A percentile compares a stretch with the other conserved stretches of the same genome.
Conservation (phyloP, 2,888 invertebrate species). For the Eupsilia transversa region DNA sequence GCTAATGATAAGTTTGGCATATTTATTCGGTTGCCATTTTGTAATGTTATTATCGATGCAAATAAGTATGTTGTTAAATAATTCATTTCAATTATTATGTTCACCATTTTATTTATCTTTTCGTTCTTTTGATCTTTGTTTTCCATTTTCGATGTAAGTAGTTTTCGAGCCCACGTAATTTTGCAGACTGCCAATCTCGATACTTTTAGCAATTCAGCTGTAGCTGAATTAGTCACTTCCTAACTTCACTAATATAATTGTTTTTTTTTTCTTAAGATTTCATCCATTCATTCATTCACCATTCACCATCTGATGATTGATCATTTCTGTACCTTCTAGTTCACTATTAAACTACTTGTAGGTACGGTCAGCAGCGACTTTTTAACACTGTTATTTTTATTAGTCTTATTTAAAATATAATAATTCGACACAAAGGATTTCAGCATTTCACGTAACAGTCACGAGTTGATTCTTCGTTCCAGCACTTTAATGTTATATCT, state of each 20-base stretch:
- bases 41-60: not conserved
- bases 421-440: not conserved
- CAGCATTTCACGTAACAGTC: not conserved
- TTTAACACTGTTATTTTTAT: not conserved
- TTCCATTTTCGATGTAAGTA: not conserved
- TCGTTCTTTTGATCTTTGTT: not conserved
- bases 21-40: conserved; percentile 25
- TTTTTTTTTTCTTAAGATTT: not conserved
- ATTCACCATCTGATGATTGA: too few species aligned
- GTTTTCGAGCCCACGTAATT: not conserved
- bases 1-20: conserved; percentile 28
- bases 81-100: not conserved
- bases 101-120: not conserved
- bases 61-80: too few species aligned
- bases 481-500: not conserved
- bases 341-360: not conserved
- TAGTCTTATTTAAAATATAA: not conserved
- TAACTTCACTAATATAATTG: not conserved
- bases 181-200: not conserved
- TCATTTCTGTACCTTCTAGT: not conserved
- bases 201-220: not conserved
- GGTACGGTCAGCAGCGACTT: not conserved
- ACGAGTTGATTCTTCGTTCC: not conserved
- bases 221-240: not conserved
- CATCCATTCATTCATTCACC: too few species aligned